Percentiles rank a stretch among this genome's conserved stretches.
Conservation (phyloP, 2,888 invertebrate genomes). For the Drosophila rubida region DNA sequence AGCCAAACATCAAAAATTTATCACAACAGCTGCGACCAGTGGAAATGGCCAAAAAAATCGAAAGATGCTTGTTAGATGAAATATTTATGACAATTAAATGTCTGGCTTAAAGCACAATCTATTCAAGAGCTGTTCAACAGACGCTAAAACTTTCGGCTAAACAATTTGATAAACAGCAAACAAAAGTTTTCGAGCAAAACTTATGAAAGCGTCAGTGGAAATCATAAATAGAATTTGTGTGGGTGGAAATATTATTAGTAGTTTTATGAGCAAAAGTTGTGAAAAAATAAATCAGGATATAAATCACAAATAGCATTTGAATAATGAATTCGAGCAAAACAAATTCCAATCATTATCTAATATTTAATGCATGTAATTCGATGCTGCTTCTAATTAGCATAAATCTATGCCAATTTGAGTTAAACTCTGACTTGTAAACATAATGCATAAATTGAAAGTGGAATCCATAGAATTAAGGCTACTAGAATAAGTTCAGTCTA, state of each 20-base stretch:
- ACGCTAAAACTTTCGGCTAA: neutral
- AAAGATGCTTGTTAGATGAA: neutral
- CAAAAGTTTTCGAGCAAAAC: slow-evolving; percentile 3
- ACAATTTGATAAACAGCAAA: neutral
- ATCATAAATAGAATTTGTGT: slow-evolving; percentile 1
- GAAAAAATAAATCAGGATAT: slow-evolving; percentile 4
- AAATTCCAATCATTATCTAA: neutral
- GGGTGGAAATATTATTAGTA: neutral
- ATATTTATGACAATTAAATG: slow-evolving; percentile 10
- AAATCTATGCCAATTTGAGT: neutral
- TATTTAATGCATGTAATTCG: neutral
- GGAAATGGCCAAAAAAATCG: neutral
- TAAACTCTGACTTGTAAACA: neutral
- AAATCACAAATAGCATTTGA: slow-evolving; percentile 1
- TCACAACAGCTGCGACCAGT: slow-evolving; percentile 23
- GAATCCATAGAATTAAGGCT: neutral
- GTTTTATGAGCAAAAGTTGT: neutral
- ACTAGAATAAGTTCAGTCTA: neutral
- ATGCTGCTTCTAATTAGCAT: slow-evolving; percentile 1
- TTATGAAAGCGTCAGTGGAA: slow-evolving; percentile 13
- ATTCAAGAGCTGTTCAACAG: neutral
- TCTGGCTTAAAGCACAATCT: neutral
- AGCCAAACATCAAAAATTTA: slow-evolving; percentile 16
- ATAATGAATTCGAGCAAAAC: neutral
- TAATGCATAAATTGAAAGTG: neutral